phyloP scores from a whole-genome alignment of 2,797 vertebrate genomes.

The Toxotes lorentzi region DNA sequence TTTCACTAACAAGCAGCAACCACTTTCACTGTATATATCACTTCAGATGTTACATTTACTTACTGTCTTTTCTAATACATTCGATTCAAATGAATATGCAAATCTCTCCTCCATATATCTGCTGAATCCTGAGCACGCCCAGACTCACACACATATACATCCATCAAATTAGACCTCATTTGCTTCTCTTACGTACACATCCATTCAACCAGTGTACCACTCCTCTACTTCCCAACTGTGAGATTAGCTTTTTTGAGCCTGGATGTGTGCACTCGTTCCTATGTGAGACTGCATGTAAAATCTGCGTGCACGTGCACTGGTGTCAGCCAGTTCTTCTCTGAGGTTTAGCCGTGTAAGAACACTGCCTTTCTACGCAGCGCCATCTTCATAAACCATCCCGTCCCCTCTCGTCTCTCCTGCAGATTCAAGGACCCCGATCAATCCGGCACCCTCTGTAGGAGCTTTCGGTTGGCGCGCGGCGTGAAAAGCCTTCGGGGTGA shows the following conservation, averaged over 20 bases:
- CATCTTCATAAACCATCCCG: conserved; percentile 66
- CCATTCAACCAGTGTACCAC: conserved; percentile 6
- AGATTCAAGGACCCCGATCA: conserved; percentile 46
- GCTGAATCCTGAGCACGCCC: conserved; percentile 4
- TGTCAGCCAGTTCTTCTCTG: conserved; percentile 16
- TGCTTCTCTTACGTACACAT: conserved; percentile 42
- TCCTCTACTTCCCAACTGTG: conserved; percentile 22
- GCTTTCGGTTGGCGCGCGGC: background rate
- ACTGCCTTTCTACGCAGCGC: background rate
- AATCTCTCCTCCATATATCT: conserved; percentile 9
- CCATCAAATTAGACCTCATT: conserved; percentile 58
- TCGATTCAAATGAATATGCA: conserved; percentile 57
- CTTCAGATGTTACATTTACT: conserved; percentile 13
- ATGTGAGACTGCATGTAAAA: background rate
- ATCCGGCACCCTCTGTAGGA: conserved; percentile 34
- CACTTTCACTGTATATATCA: background rate
- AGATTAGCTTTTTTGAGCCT: conserved; percentile 7
- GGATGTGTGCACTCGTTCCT: background rate
- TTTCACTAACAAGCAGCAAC: conserved; percentile 18
- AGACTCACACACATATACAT: conserved; percentile 13
- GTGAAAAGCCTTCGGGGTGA: conserved; percentile 27
- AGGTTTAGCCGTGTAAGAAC: conserved; percentile 17
- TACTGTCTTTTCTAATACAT: conserved; percentile 27
- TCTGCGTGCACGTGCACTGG: background rate
- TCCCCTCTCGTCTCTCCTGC: conserved; percentile 32